Base-by-base conservation (phyloP, 2,797 vertebrate genomes). In the Periparus ater region DNA sequence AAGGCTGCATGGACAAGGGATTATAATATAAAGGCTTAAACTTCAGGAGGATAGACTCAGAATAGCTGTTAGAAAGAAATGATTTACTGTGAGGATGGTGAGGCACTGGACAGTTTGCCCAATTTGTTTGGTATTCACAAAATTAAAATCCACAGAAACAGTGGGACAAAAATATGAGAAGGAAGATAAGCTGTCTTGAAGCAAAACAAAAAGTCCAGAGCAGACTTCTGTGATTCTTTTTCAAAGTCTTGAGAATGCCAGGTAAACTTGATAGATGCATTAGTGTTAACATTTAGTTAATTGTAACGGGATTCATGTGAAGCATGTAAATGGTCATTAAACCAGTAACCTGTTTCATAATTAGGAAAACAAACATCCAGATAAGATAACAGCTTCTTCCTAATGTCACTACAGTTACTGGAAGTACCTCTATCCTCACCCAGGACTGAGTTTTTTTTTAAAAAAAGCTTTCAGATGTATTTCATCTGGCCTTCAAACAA, bases 1-100 rank as follows among this genome's bases (percentile, higher is more conserved):
- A 82, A 91, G 54, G 14, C 21, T 38, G 21, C 0, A 0, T 53
- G 73, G 62, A 57, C 0, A 1, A 58, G 13, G 40, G 42, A 16
- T 42, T 67, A 14, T 68, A 71, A 42, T 15, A 16, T 8, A 62
- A 74, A 71, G 10, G 30, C 34, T 48, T 72, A 78, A 60, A 30
- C 6, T 53, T 66, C 8, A 23, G 34, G 30, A 72, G 21, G 13
- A 14, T 11, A 18, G 13, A n/a, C 10, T 85, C 48, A 23, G 8
- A 45, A 57, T 50, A 58, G 34, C 11, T 60, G 42, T 14, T 66
- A 13, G 30, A 30, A 48, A 53, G 9, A 54, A 60, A 20, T 21
- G 23, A 19, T 53, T 42, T 66, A 8, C 27, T 40, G 1, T 44
- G 34, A 72, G 6, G 7, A 12, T 61, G 20, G 47, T 54, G 25